Evolutionary conservation across 2,888 invertebrate genomes (phyloP), one percentile per base, ranked within the genome.

Genomic region (Drosophila longiperda): DNA sequence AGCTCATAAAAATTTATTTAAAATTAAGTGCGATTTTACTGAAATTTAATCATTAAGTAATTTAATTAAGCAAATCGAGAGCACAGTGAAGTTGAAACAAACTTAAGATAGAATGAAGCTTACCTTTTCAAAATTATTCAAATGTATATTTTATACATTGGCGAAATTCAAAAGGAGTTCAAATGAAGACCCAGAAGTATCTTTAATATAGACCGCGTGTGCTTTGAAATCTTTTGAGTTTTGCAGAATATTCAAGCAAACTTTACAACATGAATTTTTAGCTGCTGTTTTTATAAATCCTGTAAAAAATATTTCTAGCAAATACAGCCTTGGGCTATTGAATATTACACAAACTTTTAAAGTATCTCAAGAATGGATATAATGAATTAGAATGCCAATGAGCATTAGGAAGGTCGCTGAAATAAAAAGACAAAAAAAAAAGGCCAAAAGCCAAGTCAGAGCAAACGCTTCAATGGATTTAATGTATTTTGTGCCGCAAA

Each of bases 341-440:
- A 26, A 26, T n/a, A 38, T 12, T n/a, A 26, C 36, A n/a, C 1
- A 49, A 7, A n/a, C 32, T 36, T 20, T 40, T 59, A 15, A 20
- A 32, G 38, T 53, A 65, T 67, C 54, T 60, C 17, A 80, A 65
- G 76, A 75, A 80, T 75, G 58, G 54, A 58, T 54, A 58, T 53
- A 75, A 71, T 61, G 20, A 63, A 66, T 80, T 80, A 62, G 67
- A 80, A 76, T 76, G 76, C 64, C 64, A 76, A 62, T 48, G 59
- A 53, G 62, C 29, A 33, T 32, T 20, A 9, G 75, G 80, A 78
- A 78, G 80, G 78, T 64, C 80, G 57, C 9, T n/a, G n/a, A 29
- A 63, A 36, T 48, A 34, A 23, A 50, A 57, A 64, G 68, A 49
- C 45, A 66, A 29, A 66, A 29, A 32, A 66, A 29, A 66, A 29